Evolutionary conservation across 2,113 vertebrate genomes (phyloP).

Genomic region (Sminthopsis crassicaudata): DNA sequence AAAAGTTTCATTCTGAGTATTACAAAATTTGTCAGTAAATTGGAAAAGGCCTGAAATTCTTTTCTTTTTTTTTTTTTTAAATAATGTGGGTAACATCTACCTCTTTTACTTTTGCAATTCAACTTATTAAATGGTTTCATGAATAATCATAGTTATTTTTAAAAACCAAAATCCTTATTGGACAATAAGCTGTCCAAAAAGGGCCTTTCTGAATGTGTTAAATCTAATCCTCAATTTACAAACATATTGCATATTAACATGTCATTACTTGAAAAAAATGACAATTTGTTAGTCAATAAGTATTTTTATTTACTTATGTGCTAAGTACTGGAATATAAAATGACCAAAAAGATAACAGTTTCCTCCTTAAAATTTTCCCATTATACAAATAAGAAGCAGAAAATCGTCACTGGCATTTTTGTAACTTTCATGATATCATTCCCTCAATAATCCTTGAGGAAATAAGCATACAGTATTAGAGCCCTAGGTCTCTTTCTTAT

Average conservation of each 20-base stretch:
- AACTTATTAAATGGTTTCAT: neutral
- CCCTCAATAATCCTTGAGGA: neutral
- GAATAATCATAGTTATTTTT: neutral
- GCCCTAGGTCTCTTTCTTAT: neutral
- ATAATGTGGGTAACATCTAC: too few relatives aligned
- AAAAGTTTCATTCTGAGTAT: neutral
- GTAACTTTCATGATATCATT: neutral
- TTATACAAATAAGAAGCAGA: neutral
- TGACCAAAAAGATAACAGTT: neutral
- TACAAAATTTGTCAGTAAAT: neutral
- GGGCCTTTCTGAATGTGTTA: neutral
- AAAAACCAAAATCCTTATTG: too few relatives aligned
- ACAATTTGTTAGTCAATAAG: neutral
- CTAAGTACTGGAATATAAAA: neutral
- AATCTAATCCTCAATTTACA: neutral
- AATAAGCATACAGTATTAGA: neutral
- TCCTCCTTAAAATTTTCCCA: neutral
- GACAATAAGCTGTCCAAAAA: neutral
- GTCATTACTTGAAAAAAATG: neutral
- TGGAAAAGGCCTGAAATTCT: neutral
- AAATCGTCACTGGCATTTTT: neutral
- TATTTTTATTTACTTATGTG: neutral
- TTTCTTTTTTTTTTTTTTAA: neutral
- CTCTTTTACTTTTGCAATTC: neutral
- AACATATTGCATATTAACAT: neutral